These are phyloP conservation scores for Oreohelix idahoensis DNA, from an alignment of 1,140 invertebrate species.

Conservation along the genomic window DNA sequence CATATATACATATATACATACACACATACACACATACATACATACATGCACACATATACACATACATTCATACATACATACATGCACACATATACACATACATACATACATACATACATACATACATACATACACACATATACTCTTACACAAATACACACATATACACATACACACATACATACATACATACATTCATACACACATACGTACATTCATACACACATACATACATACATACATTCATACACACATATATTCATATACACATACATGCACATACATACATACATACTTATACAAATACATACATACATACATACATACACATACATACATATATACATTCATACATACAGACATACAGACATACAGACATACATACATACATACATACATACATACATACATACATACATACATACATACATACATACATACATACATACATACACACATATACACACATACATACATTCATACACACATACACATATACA, in stretches of 20 bases:
- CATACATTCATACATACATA: not conserved
- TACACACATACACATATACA: not conserved
- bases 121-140: not conserved
- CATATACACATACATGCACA: constrained; percentile 27
- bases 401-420: constrained; percentile 25
- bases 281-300: constrained; percentile 22
- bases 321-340: constrained; percentile 13
- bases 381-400: constrained; percentile 24
- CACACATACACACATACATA: constrained; percentile 3
- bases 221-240: constrained; percentile 27
- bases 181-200: constrained; percentile 29
- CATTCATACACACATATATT: constrained; percentile 22
- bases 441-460: not conserved
- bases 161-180: constrained; percentile 30
- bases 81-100: constrained; percentile 4
- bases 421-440: constrained; percentile 27
- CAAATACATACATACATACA: constrained; percentile 34
- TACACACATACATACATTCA: not conserved
- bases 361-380: constrained; percentile 23
- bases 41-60: not conserved
- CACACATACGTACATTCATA: constrained; percentile 21
- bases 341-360: constrained; percentile 30
- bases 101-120: not conserved
- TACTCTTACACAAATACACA: constrained; percentile 14
- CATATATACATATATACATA: constrained; percentile 18